Evolutionary conservation across 2,113 vertebrate species (phyloP).

Genomic region (Odocoileus hemionus): DNA sequence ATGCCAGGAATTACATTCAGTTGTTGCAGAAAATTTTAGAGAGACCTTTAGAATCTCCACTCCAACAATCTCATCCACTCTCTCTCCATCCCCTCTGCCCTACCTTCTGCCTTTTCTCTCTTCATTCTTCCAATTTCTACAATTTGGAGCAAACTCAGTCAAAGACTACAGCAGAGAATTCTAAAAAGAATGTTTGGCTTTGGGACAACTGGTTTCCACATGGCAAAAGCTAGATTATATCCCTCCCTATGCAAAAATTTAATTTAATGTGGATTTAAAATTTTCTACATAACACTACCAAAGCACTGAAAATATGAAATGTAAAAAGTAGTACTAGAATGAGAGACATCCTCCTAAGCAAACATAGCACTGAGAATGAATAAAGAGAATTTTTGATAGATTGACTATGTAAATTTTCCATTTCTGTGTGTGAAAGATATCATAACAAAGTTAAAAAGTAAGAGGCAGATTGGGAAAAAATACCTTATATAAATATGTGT

Average conservation of each 20-base stretch:
- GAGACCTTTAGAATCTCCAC: not conserved
- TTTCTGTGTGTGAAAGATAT: not conserved
- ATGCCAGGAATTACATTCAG: not conserved
- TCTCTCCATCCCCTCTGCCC: not conserved
- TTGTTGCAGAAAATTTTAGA: not conserved
- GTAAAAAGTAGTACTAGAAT: not conserved
- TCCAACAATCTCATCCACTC: not conserved
- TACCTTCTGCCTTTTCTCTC: not conserved
- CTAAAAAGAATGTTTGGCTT: not conserved
- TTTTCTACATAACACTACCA: not conserved
- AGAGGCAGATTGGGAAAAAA: not conserved
- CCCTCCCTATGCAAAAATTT: not conserved
- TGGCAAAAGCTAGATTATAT: not conserved
- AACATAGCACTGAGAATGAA: not conserved
- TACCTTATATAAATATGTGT: not conserved
- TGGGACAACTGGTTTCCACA: not conserved
- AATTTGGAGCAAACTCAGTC: not conserved
- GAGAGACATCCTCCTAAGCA: not conserved
- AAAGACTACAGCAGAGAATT: not conserved
- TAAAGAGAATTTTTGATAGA: not conserved
- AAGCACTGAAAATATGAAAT: not conserved
- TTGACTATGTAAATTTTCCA: not conserved
- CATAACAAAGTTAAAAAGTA: not conserved
- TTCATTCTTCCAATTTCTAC: not conserved
- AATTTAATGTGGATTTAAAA: constrained; percentile 20